phyloP scores from a whole-genome alignment of 2,797 vertebrate species.

The Cirrhinus molitorella region DNA sequence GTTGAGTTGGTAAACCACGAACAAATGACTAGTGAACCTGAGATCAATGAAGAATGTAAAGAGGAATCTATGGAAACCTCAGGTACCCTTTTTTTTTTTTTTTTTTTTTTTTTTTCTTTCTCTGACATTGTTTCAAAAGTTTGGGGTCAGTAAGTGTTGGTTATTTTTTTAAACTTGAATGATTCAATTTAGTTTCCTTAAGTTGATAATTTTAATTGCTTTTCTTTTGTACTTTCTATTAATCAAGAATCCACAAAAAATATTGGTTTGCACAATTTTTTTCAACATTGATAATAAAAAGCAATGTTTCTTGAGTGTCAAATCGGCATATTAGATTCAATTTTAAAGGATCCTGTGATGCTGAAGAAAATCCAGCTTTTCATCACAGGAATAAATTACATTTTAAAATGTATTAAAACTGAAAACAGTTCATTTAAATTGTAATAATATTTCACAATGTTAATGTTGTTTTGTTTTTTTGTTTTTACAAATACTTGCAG shows the following conservation, averaged over 20 bases:
- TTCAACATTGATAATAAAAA: background rate
- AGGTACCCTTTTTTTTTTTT: too few relatives aligned
- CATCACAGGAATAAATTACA: background rate
- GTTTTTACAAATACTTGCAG: background rate
- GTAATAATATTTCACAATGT: background rate
- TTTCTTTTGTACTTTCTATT: background rate
- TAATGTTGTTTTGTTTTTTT: background rate
- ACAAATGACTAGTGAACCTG: conserved; percentile 65
- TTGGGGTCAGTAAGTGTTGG: background rate
- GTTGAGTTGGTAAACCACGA: conserved; percentile 35
- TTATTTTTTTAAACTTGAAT: background rate
- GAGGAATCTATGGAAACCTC: conserved; percentile 47
- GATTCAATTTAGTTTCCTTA: background rate
- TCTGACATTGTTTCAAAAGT: background rate
- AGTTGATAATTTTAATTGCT: background rate
- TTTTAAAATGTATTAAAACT: background rate
- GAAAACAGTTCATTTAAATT: background rate
- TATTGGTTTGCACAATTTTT: background rate
- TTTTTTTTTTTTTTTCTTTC: too few relatives aligned
- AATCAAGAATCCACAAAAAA: background rate
- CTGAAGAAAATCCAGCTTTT: background rate
- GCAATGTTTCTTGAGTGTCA: background rate
- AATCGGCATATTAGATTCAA: background rate
- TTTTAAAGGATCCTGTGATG: too few relatives aligned
- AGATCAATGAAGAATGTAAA: conserved; percentile 21